Conservation (phyloP, 2,797 vertebrate species). For the Thalassophryne amazonica region DNA sequence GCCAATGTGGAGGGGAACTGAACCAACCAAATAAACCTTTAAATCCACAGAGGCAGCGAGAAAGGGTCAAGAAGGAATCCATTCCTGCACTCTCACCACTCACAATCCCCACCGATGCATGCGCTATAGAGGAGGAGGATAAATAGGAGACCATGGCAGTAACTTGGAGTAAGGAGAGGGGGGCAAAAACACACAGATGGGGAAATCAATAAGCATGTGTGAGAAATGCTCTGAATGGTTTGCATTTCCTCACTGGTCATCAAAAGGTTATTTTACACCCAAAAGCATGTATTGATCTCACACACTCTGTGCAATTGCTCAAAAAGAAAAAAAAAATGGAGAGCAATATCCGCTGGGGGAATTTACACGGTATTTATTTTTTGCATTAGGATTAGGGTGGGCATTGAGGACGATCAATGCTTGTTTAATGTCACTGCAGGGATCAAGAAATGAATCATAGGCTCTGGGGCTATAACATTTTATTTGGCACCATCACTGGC, state of each 20-base stretch:
- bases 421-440: slow-evolving; percentile 75
- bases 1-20: slow-evolving; percentile 6
- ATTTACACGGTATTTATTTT: slow-evolving; percentile 78
- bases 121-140: slow-evolving; percentile 23
- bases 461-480: slow-evolving; percentile 58
- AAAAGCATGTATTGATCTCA: slow-evolving; percentile 89
- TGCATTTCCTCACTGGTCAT: slow-evolving; percentile 86
- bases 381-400: slow-evolving; percentile 76
- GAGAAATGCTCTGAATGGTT: slow-evolving; percentile 79
- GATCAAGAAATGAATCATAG: slow-evolving; percentile 66
- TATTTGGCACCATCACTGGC: slow-evolving; percentile 63
- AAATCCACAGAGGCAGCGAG: slow-evolving; percentile 35
- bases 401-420: slow-evolving; percentile 68
- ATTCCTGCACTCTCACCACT: slow-evolving; percentile 1
- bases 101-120: slow-evolving; percentile 8
- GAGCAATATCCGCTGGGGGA: slow-evolving; percentile 63
- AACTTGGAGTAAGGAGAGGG: slow-evolving; percentile 40
- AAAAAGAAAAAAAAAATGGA: slow-evolving; percentile 50
- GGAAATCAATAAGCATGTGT: slow-evolving; percentile 83
- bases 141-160: slow-evolving; percentile 10
- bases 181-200: slow-evolving; percentile 43
- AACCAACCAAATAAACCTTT: slow-evolving; percentile 52
- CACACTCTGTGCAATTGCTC: slow-evolving; percentile 66
- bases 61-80: slow-evolving; percentile 10
- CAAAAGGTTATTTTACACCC: slow-evolving; percentile 94